phyloP scores from a whole-genome alignment of 2,113 vertebrate species.

The Trematocara stigmaticum region DNA sequence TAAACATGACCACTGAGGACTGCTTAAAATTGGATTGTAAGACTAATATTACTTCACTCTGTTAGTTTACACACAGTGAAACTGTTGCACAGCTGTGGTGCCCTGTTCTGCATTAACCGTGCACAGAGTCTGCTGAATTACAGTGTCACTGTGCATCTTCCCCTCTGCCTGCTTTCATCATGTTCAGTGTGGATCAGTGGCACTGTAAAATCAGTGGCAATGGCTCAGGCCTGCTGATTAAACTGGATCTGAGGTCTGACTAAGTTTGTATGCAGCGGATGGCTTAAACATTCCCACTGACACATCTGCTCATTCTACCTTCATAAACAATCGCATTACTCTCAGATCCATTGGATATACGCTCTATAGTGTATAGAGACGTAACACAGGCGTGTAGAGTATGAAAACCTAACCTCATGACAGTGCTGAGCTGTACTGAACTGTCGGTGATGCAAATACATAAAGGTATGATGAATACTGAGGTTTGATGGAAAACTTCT shows the following conservation, averaged over 20 bases:
- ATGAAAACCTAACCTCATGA: background rate
- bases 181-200: background rate
- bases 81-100: background rate
- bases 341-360: background rate
- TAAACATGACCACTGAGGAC: background rate
- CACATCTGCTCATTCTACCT: background rate
- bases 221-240: background rate
- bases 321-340: background rate
- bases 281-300: background rate
- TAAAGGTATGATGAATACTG: background rate
- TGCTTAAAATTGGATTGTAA: background rate
- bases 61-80: background rate
- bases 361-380: background rate
- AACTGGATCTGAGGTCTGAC: background rate
- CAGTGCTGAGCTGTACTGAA: background rate
- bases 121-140: background rate
- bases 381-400: background rate
- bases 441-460: background rate
- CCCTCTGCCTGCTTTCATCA: background rate
- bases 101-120: background rate
- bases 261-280: background rate
- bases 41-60: background rate
- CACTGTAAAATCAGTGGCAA: background rate
- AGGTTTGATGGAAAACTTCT: background rate
- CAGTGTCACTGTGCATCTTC: background rate